Percentiles rank a stretch among this genome's conserved stretches.
Conservation (phyloP, 2,888 invertebrate species). For the Steinernema scapterisci region DNA sequence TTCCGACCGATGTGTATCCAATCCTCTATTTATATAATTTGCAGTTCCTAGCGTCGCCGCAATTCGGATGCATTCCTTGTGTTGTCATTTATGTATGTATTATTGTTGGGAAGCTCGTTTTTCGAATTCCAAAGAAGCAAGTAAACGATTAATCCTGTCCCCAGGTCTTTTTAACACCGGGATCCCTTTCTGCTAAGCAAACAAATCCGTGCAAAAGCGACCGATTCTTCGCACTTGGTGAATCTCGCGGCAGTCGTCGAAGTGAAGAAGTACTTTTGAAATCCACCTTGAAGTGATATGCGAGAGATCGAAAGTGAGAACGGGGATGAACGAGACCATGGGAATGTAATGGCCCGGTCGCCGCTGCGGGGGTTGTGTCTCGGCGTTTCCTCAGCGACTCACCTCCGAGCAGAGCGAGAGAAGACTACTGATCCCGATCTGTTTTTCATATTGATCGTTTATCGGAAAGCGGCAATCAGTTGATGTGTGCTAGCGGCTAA, state of each 20-base stretch:
- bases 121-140: not conserved
- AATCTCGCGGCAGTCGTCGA: constrained; percentile 4
- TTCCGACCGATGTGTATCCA: not conserved
- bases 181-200: not conserved
- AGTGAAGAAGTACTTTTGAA: not conserved
- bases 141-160: not conserved
- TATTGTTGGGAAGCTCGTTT: not conserved
- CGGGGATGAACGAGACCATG: not conserved
- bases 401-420: not conserved
- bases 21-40: no score
- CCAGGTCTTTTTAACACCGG: not conserved
- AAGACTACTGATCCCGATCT: constrained; percentile 12
- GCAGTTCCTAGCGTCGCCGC: no score
- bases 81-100: not conserved
- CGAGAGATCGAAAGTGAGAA: not conserved
- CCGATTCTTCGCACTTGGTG: not conserved
- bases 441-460: constrained; percentile 31
- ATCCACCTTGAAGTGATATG: not conserved
- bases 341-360: constrained; percentile 1
- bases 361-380: constrained; percentile 22
- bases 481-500: constrained; percentile 29
- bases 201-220: not conserved
- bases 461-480: constrained; percentile 27
- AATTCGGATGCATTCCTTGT: not conserved
- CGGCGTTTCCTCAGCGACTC: not conserved